Evolutionary conservation across 1,140 invertebrate species (phyloP).

Genomic region (Homalodisca vitripennis): DNA sequence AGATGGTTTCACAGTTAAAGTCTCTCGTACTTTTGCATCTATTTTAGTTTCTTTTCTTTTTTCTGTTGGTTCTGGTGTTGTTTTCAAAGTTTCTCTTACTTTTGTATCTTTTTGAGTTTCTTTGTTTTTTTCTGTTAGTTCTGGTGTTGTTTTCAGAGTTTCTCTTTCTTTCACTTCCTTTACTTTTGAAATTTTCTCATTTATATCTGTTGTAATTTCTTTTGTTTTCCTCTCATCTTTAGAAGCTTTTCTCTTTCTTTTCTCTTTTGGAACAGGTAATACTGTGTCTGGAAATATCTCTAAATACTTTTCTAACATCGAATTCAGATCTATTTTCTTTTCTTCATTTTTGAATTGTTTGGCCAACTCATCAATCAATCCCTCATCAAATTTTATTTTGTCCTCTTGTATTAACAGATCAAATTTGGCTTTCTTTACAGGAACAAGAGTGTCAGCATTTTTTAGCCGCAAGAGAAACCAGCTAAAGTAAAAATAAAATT

Average conservation of each 20-base stretch:
- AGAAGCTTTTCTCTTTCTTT: background rate
- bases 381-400: slow-evolving; percentile 28
- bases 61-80: too few species aligned
- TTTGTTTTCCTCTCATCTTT: background rate
- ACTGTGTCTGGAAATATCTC: slow-evolving; percentile 1
- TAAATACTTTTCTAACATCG: slow-evolving; percentile 19
- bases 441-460: background rate
- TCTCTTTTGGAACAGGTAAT: background rate
- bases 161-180: too few species aligned
- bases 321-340: slow-evolving; percentile 7
- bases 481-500: too few species aligned
- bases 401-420: background rate
- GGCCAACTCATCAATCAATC: slow-evolving; percentile 15
- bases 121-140: too few species aligned
- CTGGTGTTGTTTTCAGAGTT: too few species aligned
- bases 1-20: too few species aligned
- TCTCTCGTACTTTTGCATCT: too few species aligned
- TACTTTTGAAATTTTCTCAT: too few species aligned
- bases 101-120: too few species aligned
- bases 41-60: too few species aligned
- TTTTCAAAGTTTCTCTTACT: too few species aligned
- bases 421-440: slow-evolving; percentile 23
- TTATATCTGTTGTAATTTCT: background rate
- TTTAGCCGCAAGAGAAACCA: slow-evolving; percentile 24
- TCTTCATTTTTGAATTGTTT: slow-evolving; percentile 15